Evolutionary conservation across 2,797 vertebrate genomes (phyloP).

Genomic region (Halcyon badia): DNA sequence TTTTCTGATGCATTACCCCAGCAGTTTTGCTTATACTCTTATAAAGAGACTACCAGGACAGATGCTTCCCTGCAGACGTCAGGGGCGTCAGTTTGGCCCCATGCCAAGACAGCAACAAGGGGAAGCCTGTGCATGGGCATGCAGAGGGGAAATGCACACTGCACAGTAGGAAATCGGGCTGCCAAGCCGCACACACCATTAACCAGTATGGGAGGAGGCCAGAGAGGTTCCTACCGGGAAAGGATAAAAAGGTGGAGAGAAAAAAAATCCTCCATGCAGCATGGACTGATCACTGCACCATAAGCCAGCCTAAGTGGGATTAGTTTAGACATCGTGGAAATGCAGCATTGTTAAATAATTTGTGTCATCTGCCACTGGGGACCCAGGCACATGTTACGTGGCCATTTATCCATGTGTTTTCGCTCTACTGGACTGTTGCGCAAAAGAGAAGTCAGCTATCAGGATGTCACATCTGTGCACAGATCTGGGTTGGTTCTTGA

Average conservation of each 20-base stretch:
- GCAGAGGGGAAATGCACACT: not conserved
- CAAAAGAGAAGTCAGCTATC: not conserved
- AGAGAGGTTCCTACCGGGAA: not conserved
- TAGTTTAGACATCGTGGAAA: not conserved
- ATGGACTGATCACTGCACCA: not conserved
- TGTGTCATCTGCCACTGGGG: not conserved
- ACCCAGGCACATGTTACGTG: not conserved
- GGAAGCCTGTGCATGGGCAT: not conserved
- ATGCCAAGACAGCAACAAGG: not conserved
- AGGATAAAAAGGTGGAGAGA: not conserved
- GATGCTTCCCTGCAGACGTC: constrained; percentile 6
- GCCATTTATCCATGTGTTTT: not conserved
- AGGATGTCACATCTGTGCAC: not conserved
- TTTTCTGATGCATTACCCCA: not conserved
- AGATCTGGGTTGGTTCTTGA: not conserved
- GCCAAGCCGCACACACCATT: not conserved
- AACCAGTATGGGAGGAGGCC: not conserved
- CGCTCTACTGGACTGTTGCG: accelerated
- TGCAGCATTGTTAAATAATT: not conserved
- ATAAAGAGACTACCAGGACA: not conserved
- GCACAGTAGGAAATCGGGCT: not conserved
- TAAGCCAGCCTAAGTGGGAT: not conserved
- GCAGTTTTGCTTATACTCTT: not conserved
- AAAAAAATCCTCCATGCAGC: not conserved
- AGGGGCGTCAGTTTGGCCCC: not conserved